Evolutionary conservation across 1,140 invertebrate genomes (phyloP).

Genomic region (Lutraria rhynchaena): DNA sequence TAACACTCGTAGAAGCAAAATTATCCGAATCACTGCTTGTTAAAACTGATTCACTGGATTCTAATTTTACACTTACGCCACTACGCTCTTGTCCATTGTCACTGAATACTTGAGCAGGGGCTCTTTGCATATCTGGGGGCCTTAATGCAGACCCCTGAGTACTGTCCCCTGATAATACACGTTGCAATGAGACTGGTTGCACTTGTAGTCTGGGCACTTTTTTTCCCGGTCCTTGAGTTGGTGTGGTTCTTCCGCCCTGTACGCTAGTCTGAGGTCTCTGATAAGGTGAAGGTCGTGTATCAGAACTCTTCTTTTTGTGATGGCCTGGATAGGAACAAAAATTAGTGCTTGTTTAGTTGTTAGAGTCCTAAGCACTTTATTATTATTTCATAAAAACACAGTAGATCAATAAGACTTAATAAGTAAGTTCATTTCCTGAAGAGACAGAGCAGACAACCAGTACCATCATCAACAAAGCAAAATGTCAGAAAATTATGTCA

Average conservation of each 20-base stretch:
- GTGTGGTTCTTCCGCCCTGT: not conserved
- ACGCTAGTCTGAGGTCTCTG: not conserved
- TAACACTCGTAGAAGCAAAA: not conserved
- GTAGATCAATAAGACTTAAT: no score
- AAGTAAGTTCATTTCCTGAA: no score
- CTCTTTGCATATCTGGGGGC: slow-evolving; percentile 10
- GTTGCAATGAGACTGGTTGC: slow-evolving; percentile 3
- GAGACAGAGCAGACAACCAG: no score
- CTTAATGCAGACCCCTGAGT: not conserved
- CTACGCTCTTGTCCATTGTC: not conserved
- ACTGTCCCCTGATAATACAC: not conserved
- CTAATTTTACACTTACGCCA: slow-evolving; percentile 16
- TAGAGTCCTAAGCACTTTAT: no score
- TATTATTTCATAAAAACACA: no score
- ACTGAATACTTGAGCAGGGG: slow-evolving; percentile 14
- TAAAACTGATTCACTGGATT: slow-evolving; percentile 3
- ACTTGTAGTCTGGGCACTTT: slow-evolving; percentile 9
- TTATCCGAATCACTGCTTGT: not conserved
- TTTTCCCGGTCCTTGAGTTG: not conserved
- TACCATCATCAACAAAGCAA: no score
- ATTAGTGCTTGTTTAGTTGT: no score
- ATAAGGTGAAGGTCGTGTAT: slow-evolving; percentile 8
- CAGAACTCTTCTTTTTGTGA: slow-evolving; percentile 16
- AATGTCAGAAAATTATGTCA: no score
- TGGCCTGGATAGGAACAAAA: no score